Base-by-base conservation (phyloP, 2,888 invertebrate species). In the Athetis lepigone region DNA sequence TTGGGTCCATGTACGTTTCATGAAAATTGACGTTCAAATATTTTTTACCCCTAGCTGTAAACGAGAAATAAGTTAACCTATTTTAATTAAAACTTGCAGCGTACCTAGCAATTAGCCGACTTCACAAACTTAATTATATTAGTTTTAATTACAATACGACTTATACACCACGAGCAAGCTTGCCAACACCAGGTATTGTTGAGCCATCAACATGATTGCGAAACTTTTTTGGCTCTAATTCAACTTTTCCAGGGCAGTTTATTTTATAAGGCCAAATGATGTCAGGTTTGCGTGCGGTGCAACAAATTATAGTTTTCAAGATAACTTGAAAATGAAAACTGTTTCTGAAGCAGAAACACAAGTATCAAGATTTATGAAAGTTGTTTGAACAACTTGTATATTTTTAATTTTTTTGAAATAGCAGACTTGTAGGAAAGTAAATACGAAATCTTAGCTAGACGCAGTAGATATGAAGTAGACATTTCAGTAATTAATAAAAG, bases 101-200 rank as follows among this genome's bases (percentile, higher is more conserved):
- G n/a, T 23, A 19, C 37, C 18, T 16, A 29, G 19, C 47, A 67
- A 68, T 70, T 49, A 57, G 25, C 18, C 16, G 43, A 57, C 42
- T 52, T 69, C 36, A 43, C 21, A 27, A 57, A 52, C 25, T 67
- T 67, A 49, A 74, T 70, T 54, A 40, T 74, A 29, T 57, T 58
- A 45, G 59, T 74, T 70, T 70, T 74, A 68, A 69, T 69, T 50
- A 54, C 29, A 50, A 75, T 55, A 25, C 19, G 18, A 75, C 11
- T 42, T 49, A 37, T 33, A 43, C 16, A 73, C 29, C 18, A 16
- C 11, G 16, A 29, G 13, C 27, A 29, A 9, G 23, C 33, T 72
- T 64, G 52, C 33, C 45, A 64, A 45, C 18, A 37, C 9, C 49
- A 55, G 57, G 50, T 76, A 64, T 46, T 39, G 21, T 43, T 8